Evolutionary conservation across 2,113 vertebrate genomes (phyloP), one percentile per base, ranked within the genome.

Genomic region (Corvus moneduloides): DNA sequence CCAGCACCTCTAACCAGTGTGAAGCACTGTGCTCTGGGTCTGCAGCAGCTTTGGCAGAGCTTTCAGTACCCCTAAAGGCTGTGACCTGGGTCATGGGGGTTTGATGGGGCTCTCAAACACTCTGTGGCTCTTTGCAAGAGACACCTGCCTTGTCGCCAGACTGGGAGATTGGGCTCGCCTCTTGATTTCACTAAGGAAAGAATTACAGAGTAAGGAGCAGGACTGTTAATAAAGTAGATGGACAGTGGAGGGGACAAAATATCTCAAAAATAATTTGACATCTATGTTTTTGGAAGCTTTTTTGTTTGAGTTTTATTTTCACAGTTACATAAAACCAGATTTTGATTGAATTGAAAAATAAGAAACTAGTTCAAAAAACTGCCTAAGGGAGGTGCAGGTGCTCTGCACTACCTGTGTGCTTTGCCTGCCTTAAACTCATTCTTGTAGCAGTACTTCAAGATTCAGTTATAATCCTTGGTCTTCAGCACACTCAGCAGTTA

Each of bases 31-130:
- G 46, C 11, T 17, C 51, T 51, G 73, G 26, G 16, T 61, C 37
- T 62, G 69, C 58, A 77, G 58, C 48, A 56, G 68, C 48, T 55
- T 44, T 1, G 2, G 37, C 61, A 49, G 51, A 87, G 28, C 49
- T 35, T 73, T 41, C 44, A 64, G 56, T 44, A 52, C n/a, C n/a
- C 17, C 24, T 15, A 35, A 58, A 24, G 32, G 21, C 46, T 55
- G 46, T 16, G 41, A 33, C 24, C 33, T 1, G 0, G 9, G 16
- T 63, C 1, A 0, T 1, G 1, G 30, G 17, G 27, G 7, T 35
- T 30, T 16, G 27, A 23, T 69, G 82, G 20, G n/a, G 39, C 39
- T 32, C 23, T 28, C 1, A 0, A 33, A 56, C 35, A 28, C 3
- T 2, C 28, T 26, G 52, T 39, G 4, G 23, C 44, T 68, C 33